A percentile compares a stretch with the other conserved stretches of the same genome.
These are phyloP conservation scores for Ginglymostoma cirratum DNA, from an alignment of 2,113 vertebrate species.

Conservation along the genomic window DNA sequence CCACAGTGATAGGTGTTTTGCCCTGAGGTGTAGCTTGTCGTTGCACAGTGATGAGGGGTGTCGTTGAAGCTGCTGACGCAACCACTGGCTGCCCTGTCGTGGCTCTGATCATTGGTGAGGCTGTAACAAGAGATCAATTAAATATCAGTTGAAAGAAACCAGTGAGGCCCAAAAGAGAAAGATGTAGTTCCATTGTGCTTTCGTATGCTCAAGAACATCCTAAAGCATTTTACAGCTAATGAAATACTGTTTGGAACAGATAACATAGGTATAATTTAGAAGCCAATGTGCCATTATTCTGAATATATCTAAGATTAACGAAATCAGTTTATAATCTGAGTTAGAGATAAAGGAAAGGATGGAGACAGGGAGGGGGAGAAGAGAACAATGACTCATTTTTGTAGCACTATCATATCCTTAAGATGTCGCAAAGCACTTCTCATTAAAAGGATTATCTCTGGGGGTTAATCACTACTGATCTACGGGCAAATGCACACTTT, in stretches of 20 bases:
- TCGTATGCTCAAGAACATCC: no score
- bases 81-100: not conserved
- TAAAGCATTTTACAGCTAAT: not conserved
- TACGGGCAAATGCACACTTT: not conserved
- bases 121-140: not conserved
- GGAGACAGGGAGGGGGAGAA: no score
- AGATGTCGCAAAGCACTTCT: not conserved
- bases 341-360: not conserved
- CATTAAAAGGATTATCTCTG: not conserved
- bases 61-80: not conserved
- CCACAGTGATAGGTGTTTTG: conserved; percentile 12
- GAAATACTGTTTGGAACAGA: not conserved
- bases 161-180: not conserved
- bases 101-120: not conserved
- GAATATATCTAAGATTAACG: not conserved
- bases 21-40: conserved; percentile 9
- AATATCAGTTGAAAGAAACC: not conserved
- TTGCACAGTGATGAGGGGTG: conserved; percentile 24
- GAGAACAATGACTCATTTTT: not conserved
- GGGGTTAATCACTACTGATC: not conserved
- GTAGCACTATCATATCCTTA: not conserved
- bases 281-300: not conserved
- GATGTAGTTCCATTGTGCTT: not conserved
- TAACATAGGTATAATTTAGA: not conserved
- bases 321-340: not conserved